These are phyloP conservation scores for Aurelia aurita complex sp. Pacific DNA, from an alignment of 30 jellyfish, hydroid and myxozoan genomes.

Conservation along the genomic window DNA sequence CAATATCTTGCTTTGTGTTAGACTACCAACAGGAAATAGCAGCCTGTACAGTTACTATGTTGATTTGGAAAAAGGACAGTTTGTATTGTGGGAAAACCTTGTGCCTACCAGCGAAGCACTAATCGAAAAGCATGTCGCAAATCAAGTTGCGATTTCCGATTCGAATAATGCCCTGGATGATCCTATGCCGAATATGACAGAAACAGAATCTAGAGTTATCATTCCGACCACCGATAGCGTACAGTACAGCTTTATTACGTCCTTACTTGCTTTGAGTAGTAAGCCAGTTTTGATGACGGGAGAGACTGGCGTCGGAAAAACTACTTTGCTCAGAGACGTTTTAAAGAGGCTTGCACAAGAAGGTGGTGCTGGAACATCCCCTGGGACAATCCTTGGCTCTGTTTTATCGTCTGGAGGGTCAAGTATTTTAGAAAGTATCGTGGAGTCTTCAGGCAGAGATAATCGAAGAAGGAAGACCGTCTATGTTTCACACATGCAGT, in stretches of 20 bases:
- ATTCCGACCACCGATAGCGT: conserved; percentile 80
- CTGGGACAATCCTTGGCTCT: conserved; percentile 77
- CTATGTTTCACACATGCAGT: conserved; percentile 60
- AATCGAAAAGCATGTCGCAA: conserved; percentile 68
- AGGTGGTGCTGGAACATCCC: conserved; percentile 81
- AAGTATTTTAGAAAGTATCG: conserved; percentile 59
- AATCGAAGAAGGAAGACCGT: conserved; percentile 41
- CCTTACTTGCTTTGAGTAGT: conserved; percentile 57
- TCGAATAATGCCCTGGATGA: conserved; percentile 54
- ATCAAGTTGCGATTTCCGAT: conserved; percentile 71
- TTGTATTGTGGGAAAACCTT: conserved; percentile 80
- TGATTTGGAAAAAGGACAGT: conserved; percentile 81
- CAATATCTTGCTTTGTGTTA: conserved; percentile 45
- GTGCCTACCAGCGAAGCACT: conserved; percentile 70
- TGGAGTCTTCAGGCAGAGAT: conserved; percentile 37
- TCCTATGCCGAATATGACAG: conserved; percentile 55
- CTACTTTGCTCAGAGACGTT: conserved; percentile 57
- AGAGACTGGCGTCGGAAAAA: conserved; percentile 81
- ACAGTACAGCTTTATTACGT: conserved; percentile 59
- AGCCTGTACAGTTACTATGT: conserved; percentile 78
- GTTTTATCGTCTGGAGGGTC: conserved; percentile 69
- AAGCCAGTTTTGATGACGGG: conserved; percentile 78
- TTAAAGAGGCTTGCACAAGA: conserved; percentile 69
- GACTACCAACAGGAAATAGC: conserved; percentile 76
- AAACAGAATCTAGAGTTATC: conserved; percentile 34